These are phyloP conservation scores for Halcyon badia DNA, from an alignment of 2,797 vertebrate species.

Conservation along the genomic window DNA sequence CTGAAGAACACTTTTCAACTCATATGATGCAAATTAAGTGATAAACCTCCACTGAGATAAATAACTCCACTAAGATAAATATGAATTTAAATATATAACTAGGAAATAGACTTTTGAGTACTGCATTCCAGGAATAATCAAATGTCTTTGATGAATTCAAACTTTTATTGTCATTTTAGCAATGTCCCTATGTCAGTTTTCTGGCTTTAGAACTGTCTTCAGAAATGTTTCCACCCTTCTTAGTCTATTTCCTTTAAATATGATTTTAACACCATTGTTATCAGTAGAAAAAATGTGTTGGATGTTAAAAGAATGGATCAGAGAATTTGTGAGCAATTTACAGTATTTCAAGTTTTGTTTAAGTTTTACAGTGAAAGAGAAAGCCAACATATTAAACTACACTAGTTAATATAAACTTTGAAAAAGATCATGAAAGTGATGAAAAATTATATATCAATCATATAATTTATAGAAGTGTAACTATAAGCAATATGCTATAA, in stretches of 20 bases:
- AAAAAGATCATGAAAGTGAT: neutral
- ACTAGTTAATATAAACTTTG: neutral
- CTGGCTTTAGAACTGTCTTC: neutral
- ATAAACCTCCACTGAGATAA: neutral
- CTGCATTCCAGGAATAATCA: neutral
- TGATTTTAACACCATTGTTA: fast-evolving
- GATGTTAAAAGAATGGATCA: neutral
- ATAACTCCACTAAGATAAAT: neutral
- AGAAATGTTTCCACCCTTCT: neutral
- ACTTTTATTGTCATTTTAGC: neutral
- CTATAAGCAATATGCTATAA: neutral
- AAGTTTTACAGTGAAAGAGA: neutral
- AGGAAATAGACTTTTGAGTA: neutral
- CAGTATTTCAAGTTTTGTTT: neutral
- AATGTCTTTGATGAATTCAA: neutral
- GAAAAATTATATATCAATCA: neutral
- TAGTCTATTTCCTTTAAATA: neutral
- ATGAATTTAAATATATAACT: neutral
- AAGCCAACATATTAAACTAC: neutral
- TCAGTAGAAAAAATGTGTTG: fast-evolving
- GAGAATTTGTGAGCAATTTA: neutral
- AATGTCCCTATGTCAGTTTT: neutral
- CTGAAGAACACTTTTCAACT: neutral
- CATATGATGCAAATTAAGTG: neutral
- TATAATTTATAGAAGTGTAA: neutral